Evolutionary conservation across 2,888 invertebrate species (phyloP).

Genomic region (Syrphus vitripennis): DNA sequence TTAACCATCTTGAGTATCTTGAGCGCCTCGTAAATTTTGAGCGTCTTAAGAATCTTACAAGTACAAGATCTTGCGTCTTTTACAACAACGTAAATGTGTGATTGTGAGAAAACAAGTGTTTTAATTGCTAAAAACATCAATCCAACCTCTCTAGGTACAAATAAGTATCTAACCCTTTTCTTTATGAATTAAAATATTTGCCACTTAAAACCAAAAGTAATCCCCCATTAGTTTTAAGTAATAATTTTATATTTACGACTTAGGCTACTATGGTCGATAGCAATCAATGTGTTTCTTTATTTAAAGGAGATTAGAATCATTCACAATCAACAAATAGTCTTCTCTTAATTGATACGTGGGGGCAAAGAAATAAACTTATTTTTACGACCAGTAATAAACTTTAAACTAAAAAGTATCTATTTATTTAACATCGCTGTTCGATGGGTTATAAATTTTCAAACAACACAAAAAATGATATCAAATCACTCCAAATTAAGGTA

Average conservation of each 20-base stretch:
- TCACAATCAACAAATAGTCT: not conserved
- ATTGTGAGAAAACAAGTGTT: no score
- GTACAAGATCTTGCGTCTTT: no score
- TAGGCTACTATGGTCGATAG: not conserved
- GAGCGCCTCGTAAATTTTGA: no score
- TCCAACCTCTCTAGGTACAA: not conserved
- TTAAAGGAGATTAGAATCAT: not conserved
- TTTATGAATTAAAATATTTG: not conserved
- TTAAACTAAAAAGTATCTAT: not conserved
- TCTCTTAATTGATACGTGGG: conserved; percentile 9
- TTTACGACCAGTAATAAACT: conserved; percentile 41
- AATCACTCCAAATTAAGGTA: conserved; percentile 12
- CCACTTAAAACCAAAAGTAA: not conserved
- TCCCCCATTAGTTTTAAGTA: not conserved
- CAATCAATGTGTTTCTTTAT: conserved; percentile 11
- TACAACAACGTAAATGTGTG: no score
- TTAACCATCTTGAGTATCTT: no score
- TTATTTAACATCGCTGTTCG: conserved; percentile 12
- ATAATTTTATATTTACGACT: conserved; percentile 4
- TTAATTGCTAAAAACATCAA: not conserved
- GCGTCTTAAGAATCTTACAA: no score
- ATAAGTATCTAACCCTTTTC: not conserved
- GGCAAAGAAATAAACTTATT: conserved; percentile 37
- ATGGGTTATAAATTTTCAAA: conserved; percentile 2
- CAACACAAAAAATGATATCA: not conserved